A percentile compares a stretch with the other conserved stretches of the same genome.
Conservation (phyloP, 2,888 invertebrate genomes). For the Acanthoscelides obtectus region DNA sequence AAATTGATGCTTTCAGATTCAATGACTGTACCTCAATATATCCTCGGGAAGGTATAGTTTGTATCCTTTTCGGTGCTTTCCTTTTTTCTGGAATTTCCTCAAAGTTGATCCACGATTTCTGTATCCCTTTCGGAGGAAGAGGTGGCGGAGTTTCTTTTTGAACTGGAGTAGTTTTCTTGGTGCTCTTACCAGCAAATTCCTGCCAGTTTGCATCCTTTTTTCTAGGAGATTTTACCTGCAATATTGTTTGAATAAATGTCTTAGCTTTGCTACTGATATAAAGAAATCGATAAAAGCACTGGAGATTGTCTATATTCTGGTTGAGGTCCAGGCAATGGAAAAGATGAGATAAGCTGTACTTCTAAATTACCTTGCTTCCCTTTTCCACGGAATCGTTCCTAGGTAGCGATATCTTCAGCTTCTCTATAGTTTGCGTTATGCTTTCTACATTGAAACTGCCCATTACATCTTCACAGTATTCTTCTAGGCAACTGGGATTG, state of each 20-base stretch:
- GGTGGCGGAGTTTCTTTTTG: constrained; percentile 45
- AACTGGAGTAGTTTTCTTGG: constrained; percentile 31
- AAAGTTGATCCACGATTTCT: constrained; percentile 77
- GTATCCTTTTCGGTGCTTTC: constrained; percentile 77
- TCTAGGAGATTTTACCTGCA: constrained; percentile 51
- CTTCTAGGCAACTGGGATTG: constrained; percentile 66
- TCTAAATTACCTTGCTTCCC: constrained; percentile 23
- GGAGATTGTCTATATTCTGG: no score
- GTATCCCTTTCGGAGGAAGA: constrained; percentile 45
- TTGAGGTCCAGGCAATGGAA: no score
- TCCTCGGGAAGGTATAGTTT: constrained; percentile 65
- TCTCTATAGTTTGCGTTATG: constrained; percentile 50
- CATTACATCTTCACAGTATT: constrained; percentile 55
- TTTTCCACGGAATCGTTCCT: constrained; percentile 36
- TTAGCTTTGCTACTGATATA: no score
- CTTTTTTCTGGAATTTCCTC: constrained; percentile 80
- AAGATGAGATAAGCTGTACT: no score
- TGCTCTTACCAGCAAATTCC: constrained; percentile 61
- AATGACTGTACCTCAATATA: constrained; percentile 43
- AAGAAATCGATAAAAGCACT: no score
- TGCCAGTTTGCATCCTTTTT: constrained; percentile 50
- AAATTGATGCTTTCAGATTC: no score
- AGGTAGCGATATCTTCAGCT: constrained; percentile 67
- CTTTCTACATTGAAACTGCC: constrained; percentile 35
- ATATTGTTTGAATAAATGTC: no score